Percentiles rank a stretch among this genome's conserved stretches.
phyloP scores from a whole-genome alignment of 1,140 invertebrate species.

The Hycleus cichorii region DNA sequence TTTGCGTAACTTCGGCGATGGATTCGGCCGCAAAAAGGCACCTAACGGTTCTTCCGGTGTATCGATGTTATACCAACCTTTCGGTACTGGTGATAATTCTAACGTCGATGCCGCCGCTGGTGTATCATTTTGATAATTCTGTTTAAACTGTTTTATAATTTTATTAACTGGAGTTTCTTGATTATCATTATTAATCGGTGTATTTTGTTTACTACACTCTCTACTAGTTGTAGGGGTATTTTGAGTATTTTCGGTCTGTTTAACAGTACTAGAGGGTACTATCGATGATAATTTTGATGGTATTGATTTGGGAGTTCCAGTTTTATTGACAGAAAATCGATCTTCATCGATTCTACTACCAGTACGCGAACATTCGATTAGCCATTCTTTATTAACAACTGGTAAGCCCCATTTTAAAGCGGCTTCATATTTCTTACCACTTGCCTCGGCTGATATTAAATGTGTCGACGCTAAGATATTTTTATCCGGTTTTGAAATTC shows the following conservation, averaged over 20 bases:
- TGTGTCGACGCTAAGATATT: conserved; percentile 59
- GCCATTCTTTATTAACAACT: conserved; percentile 68
- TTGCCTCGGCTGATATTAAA: conserved; percentile 62
- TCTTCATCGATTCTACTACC: conserved; percentile 47
- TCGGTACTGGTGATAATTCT: conserved; percentile 8
- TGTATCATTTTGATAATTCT: background rate
- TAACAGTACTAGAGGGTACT: background rate
- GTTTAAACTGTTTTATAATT: background rate
- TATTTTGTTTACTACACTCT: background rate
- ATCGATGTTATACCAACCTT: conserved; percentile 41
- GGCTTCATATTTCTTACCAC: conserved; percentile 74
- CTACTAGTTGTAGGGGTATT: background rate
- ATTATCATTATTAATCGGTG: background rate
- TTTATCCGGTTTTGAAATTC: conserved; percentile 45
- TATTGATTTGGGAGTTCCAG: conserved; percentile 19
- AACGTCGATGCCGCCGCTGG: background rate
- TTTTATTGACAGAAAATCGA: conserved; percentile 53
- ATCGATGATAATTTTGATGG: too few relatives aligned
- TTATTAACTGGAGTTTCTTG: conserved; percentile 13
- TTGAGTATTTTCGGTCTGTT: background rate
- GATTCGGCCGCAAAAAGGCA: conserved; percentile 42
- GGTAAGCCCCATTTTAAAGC: conserved; percentile 77
- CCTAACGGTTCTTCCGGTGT: conserved; percentile 53
- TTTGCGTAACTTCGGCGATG: conserved; percentile 46
- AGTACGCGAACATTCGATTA: conserved; percentile 58